Conservation (phyloP, 2,113 vertebrate species). For the Irena cyanogastra region DNA sequence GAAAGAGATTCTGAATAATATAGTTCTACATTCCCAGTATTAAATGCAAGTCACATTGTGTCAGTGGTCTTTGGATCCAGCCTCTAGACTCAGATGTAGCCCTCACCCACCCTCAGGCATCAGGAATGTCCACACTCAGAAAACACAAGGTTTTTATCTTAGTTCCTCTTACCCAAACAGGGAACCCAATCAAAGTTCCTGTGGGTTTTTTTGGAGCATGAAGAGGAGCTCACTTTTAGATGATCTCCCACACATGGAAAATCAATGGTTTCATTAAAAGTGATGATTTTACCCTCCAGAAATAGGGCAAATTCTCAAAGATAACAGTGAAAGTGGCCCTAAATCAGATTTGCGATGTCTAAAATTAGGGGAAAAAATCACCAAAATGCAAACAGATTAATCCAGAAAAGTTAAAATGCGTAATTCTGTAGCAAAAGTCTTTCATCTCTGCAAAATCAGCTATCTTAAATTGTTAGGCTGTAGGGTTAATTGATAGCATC, state of each 20-base stretch:
- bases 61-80: background rate
- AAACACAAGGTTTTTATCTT: background rate
- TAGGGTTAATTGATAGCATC: background rate
- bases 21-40: background rate
- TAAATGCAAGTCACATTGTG: background rate
- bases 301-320: background rate
- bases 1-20: background rate
- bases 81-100: background rate
- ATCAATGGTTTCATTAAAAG: background rate
- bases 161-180: background rate
- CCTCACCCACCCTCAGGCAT: background rate
- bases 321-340: background rate
- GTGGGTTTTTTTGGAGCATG: background rate
- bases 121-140: background rate
- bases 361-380: background rate
- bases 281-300: background rate
- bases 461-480: background rate
- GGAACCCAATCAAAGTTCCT: background rate
- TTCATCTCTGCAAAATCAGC: background rate
- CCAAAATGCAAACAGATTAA: background rate
- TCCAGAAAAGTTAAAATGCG: background rate
- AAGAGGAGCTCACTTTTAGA: background rate
- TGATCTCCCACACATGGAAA: background rate
- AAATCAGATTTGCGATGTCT: background rate
- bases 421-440: background rate